Percentiles rank a stretch among this genome's conserved stretches.
These are phyloP conservation scores for Ibycter americanus DNA, from an alignment of 2,797 vertebrate species.

Conservation along the genomic window DNA sequence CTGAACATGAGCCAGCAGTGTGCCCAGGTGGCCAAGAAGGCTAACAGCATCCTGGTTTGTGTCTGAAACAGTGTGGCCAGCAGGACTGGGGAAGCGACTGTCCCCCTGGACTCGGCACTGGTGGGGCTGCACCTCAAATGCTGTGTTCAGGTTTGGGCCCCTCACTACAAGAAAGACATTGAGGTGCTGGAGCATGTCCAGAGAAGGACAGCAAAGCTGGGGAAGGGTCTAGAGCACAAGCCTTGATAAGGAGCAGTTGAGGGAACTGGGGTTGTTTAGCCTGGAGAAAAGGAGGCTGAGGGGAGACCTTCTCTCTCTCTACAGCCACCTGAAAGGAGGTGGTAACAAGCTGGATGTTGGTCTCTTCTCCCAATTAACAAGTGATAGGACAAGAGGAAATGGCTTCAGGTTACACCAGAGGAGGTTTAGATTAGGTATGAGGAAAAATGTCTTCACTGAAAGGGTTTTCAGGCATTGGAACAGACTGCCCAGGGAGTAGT, in stretches of 20 bases:
- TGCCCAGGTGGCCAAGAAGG: background rate
- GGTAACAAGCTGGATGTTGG: background rate
- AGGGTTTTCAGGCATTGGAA: background rate
- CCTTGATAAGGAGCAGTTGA: background rate
- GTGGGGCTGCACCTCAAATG: background rate
- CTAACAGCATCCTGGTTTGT: background rate
- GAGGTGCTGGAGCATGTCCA: background rate
- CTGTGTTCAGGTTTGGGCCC: background rate
- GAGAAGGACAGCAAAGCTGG: background rate
- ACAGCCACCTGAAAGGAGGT: background rate
- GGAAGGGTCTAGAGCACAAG: background rate
- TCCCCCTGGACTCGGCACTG: background rate
- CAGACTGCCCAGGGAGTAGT: background rate
- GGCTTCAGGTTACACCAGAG: background rate
- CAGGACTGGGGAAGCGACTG: background rate
- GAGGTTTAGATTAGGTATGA: background rate
- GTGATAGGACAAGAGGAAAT: background rate
- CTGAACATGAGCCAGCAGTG: background rate
- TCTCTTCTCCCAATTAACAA: background rate
- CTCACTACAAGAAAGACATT: background rate
- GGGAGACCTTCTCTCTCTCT: background rate
- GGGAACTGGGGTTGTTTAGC: background rate
- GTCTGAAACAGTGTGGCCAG: background rate
- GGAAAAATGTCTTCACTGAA: background rate
- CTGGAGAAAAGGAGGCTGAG: background rate